Conservation (phyloP, 2,797 vertebrate genomes). For the Lateolabrax maculatus region DNA sequence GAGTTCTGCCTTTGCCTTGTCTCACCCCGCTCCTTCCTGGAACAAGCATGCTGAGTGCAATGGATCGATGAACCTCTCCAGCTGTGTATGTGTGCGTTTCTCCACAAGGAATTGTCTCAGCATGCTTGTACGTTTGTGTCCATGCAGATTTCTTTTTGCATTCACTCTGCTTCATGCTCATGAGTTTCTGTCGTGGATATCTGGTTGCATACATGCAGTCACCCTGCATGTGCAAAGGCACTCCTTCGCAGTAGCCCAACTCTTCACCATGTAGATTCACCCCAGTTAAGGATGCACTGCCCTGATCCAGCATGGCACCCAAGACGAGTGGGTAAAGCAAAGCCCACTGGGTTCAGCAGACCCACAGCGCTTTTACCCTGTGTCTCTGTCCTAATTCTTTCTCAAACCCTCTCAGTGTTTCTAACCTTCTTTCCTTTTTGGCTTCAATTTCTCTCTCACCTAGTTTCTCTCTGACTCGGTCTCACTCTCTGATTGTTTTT, state of each 20-base stretch:
- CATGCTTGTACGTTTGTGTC: neutral
- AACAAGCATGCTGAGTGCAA: conserved; percentile 57
- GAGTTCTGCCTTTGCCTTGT: conserved; percentile 22
- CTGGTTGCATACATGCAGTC: neutral
- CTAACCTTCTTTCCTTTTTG: neutral
- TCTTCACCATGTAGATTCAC: conserved; percentile 4
- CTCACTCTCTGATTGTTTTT: conserved; percentile 11
- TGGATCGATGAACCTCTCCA: conserved; percentile 60
- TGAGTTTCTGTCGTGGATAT: neutral
- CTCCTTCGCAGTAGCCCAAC: neutral
- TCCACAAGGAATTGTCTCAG: neutral
- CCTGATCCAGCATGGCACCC: neutral
- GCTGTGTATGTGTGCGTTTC: conserved; percentile 21
- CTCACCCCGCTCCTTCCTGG: conserved; percentile 56
- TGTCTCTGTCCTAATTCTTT: conserved; percentile 15
- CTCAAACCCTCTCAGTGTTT: conserved; percentile 5
- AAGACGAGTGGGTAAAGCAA: neutral
- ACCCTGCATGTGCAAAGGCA: neutral
- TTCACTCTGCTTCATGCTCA: neutral
- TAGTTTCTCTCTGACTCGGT: neutral
- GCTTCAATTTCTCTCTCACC: neutral
- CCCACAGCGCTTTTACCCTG: neutral
- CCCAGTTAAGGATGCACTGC: conserved; percentile 33
- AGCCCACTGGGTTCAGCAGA: conserved; percentile 19
- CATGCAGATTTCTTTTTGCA: conserved; percentile 3